These are phyloP conservation scores for Troides helena DNA, from an alignment of 2,888 invertebrate genomes.

Conservation along the genomic window DNA sequence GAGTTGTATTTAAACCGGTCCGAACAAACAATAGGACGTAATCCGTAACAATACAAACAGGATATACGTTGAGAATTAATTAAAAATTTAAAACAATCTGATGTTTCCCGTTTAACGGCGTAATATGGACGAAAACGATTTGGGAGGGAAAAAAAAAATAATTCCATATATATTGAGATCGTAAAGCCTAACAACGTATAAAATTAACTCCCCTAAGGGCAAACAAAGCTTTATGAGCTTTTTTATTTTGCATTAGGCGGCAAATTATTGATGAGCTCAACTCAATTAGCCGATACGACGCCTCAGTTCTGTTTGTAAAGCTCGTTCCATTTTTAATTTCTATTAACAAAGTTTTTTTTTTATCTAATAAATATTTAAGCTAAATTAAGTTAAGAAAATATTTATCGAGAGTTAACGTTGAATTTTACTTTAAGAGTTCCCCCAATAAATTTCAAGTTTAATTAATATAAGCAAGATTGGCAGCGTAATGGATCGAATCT, in stretches of 20 bases:
- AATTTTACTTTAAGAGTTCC: too few relatives aligned
- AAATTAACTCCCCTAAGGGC: constrained; percentile 27
- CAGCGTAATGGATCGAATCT: too few relatives aligned
- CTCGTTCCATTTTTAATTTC: too few relatives aligned
- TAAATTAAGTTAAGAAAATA: too few relatives aligned
- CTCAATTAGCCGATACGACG: constrained; percentile 19
- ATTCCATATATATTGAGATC: constrained; percentile 26
- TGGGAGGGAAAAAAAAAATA: constrained; percentile 9
- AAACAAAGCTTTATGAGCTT: constrained; percentile 28
- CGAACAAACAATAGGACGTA: too few relatives aligned
- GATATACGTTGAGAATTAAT: constrained; percentile 2
- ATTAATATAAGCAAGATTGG: too few relatives aligned
- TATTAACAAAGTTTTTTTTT: too few relatives aligned
- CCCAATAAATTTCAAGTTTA: too few relatives aligned
- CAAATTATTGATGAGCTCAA: constrained; percentile 30
- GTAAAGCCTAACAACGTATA: constrained; percentile 25
- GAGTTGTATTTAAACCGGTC: too few relatives aligned
- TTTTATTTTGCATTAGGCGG: constrained; percentile 26
- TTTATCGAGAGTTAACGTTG: too few relatives aligned
- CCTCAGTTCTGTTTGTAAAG: neutral
- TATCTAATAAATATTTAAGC: too few relatives aligned
- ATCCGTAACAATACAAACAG: too few relatives aligned
- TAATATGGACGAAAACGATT: constrained; percentile 14
- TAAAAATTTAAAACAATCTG: constrained; percentile 11
- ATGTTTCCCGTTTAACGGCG: constrained; percentile 18